These are phyloP conservation scores for Calameuta pallipes DNA, from an alignment of 2,888 invertebrate species.

Conservation along the genomic window DNA sequence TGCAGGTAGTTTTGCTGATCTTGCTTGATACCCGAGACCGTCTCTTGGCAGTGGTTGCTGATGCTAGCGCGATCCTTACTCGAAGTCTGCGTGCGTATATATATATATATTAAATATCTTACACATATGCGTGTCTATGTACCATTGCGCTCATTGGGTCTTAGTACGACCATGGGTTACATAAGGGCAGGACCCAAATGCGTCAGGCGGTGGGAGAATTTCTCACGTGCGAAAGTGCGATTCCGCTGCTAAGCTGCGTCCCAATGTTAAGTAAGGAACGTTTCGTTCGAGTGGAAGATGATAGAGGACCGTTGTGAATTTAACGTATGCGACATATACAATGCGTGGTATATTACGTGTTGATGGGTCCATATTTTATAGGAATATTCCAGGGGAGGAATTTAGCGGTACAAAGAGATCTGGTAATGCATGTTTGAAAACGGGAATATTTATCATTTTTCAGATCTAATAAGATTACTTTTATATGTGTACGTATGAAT, in stretches of 20 bases:
- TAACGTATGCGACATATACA: background rate
- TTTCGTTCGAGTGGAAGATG: background rate
- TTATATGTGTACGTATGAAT: background rate
- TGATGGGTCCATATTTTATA: background rate
- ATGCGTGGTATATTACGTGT: background rate
- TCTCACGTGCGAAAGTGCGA: background rate
- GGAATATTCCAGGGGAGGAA: background rate
- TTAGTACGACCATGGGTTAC: background rate
- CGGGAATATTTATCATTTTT: background rate
- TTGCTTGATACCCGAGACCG: conserved; percentile 12
- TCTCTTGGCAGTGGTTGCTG: background rate
- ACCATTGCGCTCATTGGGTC: background rate
- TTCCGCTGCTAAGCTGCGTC: background rate
- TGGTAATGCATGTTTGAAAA: background rate
- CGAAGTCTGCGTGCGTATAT: background rate
- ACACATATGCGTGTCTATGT: background rate
- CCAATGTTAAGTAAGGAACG: background rate
- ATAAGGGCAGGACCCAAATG: background rate
- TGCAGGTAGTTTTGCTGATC: conserved; percentile 12
- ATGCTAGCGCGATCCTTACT: background rate
- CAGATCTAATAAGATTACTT: background rate
- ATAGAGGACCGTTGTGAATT: background rate
- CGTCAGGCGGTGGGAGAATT: background rate
- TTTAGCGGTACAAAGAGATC: background rate
- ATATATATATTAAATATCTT: background rate